Percentiles rank a stretch among this genome's conserved stretches.
Evolutionary conservation across 2,888 invertebrate species (phyloP).

Genomic region (Mesorhabditis sp.): DNA sequence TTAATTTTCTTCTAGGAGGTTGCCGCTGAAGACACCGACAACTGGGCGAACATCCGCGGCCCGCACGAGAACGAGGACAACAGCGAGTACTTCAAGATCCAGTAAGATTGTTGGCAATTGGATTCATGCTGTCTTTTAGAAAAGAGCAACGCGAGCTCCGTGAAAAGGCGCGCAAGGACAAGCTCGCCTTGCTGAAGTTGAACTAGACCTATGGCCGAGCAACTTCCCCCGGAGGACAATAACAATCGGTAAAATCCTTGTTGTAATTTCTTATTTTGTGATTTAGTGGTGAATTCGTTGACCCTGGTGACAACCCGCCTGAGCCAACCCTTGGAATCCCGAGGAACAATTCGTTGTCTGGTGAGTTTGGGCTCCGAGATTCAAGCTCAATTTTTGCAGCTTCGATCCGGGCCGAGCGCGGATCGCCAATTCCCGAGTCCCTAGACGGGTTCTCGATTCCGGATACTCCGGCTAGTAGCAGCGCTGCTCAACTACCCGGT

Average conservation of each 20-base stretch:
- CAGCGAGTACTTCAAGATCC: constrained; percentile 34
- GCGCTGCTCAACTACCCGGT: too few species aligned
- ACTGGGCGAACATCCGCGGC: constrained; percentile 56
- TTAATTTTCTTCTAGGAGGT: constrained; percentile 33
- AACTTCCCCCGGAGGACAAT: constrained; percentile 8
- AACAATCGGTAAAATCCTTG: background rate
- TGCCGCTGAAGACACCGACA: constrained; percentile 45
- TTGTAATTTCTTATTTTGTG: too few species aligned
- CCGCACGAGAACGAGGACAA: constrained; percentile 52
- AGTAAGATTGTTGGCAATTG: constrained; percentile 18
- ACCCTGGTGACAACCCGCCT: constrained; percentile 25
- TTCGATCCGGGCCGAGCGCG: constrained; percentile 24
- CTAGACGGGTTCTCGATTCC: background rate
- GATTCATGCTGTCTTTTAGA: constrained; percentile 6
- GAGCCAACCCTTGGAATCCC: constrained; percentile 19
- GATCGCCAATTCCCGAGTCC: constrained; percentile 7
- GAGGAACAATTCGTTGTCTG: background rate
- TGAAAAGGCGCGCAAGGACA: constrained; percentile 21
- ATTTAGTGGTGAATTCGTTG: background rate
- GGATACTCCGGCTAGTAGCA: background rate
- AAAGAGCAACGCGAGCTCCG: constrained; percentile 23
- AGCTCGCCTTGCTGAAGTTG: constrained; percentile 12
- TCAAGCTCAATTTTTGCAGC: constrained; percentile 8
- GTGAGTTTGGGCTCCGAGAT: background rate
- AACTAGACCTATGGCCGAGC: constrained; percentile 9